These are phyloP conservation scores for Chrosomus eos DNA, from an alignment of 2,797 vertebrate species.

Conservation along the genomic window DNA sequence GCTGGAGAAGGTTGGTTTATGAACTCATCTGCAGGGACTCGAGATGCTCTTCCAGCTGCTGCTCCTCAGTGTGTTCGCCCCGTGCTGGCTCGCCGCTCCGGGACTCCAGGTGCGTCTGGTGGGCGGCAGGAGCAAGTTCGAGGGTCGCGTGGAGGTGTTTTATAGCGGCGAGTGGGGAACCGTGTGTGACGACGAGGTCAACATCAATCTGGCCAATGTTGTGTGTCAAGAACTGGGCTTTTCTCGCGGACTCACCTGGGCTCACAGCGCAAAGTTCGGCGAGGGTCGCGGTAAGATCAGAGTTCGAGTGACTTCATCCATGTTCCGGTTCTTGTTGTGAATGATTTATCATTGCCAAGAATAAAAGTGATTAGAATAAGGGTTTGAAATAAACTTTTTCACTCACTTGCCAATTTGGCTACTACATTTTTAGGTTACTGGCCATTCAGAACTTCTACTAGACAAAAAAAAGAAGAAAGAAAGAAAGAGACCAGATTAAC, in stretches of 20 bases:
- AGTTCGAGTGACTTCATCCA: not conserved
- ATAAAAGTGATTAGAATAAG: not conserved
- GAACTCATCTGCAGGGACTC: not conserved
- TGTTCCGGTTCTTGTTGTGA: not conserved
- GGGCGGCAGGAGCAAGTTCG: slow-evolving; percentile 75
- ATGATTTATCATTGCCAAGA: not conserved
- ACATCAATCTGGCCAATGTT: slow-evolving; percentile 84
- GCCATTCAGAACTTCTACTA: too few species aligned
- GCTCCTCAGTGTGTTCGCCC: slow-evolving; percentile 50
- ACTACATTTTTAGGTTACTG: too few species aligned
- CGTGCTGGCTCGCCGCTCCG: slow-evolving; percentile 58
- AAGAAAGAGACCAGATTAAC: too few species aligned
- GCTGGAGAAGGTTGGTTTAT: not conserved
- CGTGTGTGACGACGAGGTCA: slow-evolving; percentile 91
- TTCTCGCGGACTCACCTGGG: slow-evolving; percentile 87
- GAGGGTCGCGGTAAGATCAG: slow-evolving; percentile 84
- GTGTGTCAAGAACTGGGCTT: slow-evolving; percentile 91
- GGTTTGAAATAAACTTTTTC: too few species aligned
- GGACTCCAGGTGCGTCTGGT: slow-evolving; percentile 79
- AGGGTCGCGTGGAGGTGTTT: slow-evolving; percentile 92
- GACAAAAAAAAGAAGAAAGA: too few species aligned
- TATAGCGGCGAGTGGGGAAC: slow-evolving; percentile 91
- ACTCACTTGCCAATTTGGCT: too few species aligned
- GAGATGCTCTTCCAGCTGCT: slow-evolving; percentile 62
- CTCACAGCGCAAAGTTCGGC: slow-evolving; percentile 93